Base-by-base conservation (phyloP, 2,888 invertebrate species). In the Tineola bisselliella region DNA sequence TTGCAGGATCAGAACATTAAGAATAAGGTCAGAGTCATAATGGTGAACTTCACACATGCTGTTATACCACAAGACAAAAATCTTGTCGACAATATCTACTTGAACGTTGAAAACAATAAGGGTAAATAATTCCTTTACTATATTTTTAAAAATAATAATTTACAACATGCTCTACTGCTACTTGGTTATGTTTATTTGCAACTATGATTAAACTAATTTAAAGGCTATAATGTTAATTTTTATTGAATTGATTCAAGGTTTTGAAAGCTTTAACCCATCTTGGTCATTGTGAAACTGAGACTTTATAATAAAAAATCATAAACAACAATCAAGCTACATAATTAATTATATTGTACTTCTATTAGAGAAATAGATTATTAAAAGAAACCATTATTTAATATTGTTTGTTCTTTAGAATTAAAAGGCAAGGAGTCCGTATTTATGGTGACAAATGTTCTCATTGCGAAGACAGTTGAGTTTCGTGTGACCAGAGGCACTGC, bases 401-500 rank as follows among this genome's bases (percentile, higher is more conserved):
- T 44, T 31, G 61, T 38, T 43, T 31, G 60, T 38, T 25, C 17
- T 76, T n/a, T 69, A 88, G 88, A 77, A 65, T 69, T 87, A 60
- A 74, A 83, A 71, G 87, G 81, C 68, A 81, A 81, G 68, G 86
- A 83, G 65, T 86, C 87, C 0, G 81, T 87, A 5, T 87, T 79
- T 70, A 87, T 88, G 87, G 84, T 88, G 65, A 87, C 87, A 19
- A 77, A 75, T 64, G 87, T 87, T 12, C 73, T 88, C 43, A 80
- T 86, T 80, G 87, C 87, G 0, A 87, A 87, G 66, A 88, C 88
- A 0, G 87, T 88, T 44, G 88, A 88, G 68, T 88, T 88, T 69
- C 71, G 88, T 69, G 87, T 87, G 44, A 88, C 81, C 0, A 75
- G 76, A 11, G 81, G 76, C 12, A 82, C 86, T 0, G 87, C 87